Evolutionary conservation across 2,888 invertebrate genomes (phyloP).

Genomic region (Tetramorium bicarinatum): DNA sequence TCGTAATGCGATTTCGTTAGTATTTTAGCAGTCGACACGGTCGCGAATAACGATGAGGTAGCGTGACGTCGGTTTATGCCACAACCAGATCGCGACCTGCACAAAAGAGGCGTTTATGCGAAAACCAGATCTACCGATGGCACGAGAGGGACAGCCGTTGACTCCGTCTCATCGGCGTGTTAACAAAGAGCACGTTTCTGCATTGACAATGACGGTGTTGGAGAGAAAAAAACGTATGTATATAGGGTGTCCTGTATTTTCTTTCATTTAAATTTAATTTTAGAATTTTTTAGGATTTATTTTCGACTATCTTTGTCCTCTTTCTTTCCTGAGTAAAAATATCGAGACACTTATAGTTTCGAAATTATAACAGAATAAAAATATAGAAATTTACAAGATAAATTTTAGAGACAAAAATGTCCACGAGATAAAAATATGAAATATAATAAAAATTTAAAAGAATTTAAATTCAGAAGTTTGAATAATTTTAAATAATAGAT

Average conservation of each 20-base stretch:
- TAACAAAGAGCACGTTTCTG: slow-evolving; percentile 63
- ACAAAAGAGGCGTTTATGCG: slow-evolving; percentile 74
- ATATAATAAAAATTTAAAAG: not conserved
- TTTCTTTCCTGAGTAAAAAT: not conserved
- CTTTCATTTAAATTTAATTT: not conserved
- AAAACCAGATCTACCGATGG: slow-evolving; percentile 76
- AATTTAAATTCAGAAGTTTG: not conserved
- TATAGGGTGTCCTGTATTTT: slow-evolving; percentile 33
- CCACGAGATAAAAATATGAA: not conserved
- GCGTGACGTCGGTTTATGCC: slow-evolving; percentile 53
- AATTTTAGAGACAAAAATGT: not conserved
- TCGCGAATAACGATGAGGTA: slow-evolving; percentile 51
- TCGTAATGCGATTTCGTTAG: slow-evolving; percentile 51
- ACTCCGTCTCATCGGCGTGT: slow-evolving; percentile 62
- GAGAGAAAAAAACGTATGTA: slow-evolving; percentile 15
- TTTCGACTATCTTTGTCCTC: not conserved
- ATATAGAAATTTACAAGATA: not conserved
- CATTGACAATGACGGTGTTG: slow-evolving; percentile 69
- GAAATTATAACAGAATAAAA: not conserved
- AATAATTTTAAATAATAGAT: not conserved
- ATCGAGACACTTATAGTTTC: not conserved
- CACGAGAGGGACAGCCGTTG: slow-evolving; percentile 69
- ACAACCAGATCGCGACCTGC: slow-evolving; percentile 47
- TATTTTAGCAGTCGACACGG: slow-evolving; percentile 31
- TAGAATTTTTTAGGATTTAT: not conserved